phyloP scores from a whole-genome alignment of 2,113 vertebrate genomes.

The Sphyrna mokarran region DNA sequence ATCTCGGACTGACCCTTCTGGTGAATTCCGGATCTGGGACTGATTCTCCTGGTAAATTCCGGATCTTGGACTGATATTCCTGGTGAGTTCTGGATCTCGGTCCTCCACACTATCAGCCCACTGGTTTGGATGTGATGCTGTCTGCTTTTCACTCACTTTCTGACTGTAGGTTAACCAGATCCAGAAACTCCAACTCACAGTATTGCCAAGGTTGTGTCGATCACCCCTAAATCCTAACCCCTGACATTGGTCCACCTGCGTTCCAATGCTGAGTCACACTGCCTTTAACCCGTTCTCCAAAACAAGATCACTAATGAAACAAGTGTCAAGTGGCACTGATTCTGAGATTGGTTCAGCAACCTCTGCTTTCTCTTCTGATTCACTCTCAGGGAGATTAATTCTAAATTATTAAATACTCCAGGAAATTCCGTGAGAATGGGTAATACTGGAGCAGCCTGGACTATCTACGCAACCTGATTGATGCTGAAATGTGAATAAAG shows the following conservation, averaged over 20 bases:
- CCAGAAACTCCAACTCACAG: background rate
- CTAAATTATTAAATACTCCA: background rate
- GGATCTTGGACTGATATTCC: no score
- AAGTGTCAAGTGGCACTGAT: background rate
- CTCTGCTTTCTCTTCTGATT: background rate
- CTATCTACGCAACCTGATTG: background rate
- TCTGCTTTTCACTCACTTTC: background rate
- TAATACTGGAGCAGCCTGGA: background rate
- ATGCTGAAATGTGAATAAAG: background rate
- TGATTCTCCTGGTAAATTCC: no score
- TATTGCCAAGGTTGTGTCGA: background rate
- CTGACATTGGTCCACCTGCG: background rate
- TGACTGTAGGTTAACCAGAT: background rate
- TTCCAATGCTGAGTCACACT: background rate
- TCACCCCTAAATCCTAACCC: background rate
- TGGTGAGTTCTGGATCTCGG: background rate
- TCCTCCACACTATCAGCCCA: background rate
- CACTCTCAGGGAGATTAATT: background rate
- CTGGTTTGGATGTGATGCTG: background rate
- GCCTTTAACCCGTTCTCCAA: background rate
- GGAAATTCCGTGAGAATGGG: background rate
- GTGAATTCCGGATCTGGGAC: no score
- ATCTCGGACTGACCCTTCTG: no score
- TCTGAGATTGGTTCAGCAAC: no score
- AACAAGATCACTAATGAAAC: background rate